Evolutionary conservation across 2,888 invertebrate genomes (phyloP).

Genomic region (Cantharis rustica): DNA sequence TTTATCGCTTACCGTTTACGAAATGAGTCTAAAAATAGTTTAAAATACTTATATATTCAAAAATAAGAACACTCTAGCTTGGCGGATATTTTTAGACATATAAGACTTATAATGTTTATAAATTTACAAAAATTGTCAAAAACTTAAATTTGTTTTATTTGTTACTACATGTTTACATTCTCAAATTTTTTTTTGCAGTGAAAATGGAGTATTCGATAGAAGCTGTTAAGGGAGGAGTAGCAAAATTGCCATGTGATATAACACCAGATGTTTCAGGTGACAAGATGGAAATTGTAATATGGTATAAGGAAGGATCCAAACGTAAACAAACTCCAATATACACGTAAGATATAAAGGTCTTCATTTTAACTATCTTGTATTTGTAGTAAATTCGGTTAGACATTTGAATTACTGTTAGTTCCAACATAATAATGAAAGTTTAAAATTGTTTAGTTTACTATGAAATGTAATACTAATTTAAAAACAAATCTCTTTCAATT

Average conservation of each 20-base stretch:
- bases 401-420: not conserved
- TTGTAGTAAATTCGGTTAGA: not conserved
- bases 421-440: not conserved
- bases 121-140: no score
- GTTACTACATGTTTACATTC: not conserved
- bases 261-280: conserved; percentile 61
- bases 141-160: not conserved
- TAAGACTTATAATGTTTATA: no score
- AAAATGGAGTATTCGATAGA: conserved; percentile 54
- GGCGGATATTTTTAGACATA: no score
- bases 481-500: not conserved
- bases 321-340: conserved; percentile 63
- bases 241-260: conserved; percentile 66
- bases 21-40: no score
- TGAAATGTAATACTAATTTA: no score
- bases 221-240: conserved; percentile 63
- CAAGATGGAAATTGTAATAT: conserved; percentile 66
- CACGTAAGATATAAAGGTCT: conserved; percentile 57
- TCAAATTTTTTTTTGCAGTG: conserved; percentile 47
- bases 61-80: no score
- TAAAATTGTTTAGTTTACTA: not conserved
- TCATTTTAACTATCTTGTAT: not conserved
- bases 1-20: no score
- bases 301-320: conserved; percentile 64
- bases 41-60: no score